Base-by-base conservation (phyloP, 2,113 vertebrate species). In the Boulengeromyrus knoepffleri region DNA sequence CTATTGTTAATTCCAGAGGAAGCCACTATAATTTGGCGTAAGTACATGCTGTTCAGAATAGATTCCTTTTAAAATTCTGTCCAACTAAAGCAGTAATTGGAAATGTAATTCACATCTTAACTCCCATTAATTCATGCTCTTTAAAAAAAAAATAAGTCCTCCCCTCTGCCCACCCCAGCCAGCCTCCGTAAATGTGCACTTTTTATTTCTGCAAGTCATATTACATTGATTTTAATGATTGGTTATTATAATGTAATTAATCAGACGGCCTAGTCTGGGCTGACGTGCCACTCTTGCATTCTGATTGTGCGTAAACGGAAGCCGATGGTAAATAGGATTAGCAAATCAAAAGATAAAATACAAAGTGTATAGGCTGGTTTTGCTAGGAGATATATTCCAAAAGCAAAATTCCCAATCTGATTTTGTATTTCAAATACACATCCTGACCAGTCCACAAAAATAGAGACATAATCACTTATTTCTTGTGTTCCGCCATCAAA, bases 21-120 rank as follows among this genome's bases (percentile, higher is more conserved):
- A 93, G 96, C 95, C 95, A 94, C 94, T 96, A 96, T 97, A 97
- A 97, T 97, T 97, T 97, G 96, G 96, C 93, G 74, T 94, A 96
- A 96, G 97, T 96, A 96, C 94, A 94, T 88, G 95, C 97, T 96
- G 96, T 96, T 97, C 96, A 96, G 96, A 96, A 95, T 95, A 95
- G 95, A 95, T 97, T 97, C 95, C 96, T 97, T 96, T 97, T 96
- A 96, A 96, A 93, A 94, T 95, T 95, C 19, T 47, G 93, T 94
- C 93, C 95, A 94, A 93, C 96, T 95, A 93, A 95, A 95, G 95
- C 96, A 95, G 96, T 97, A 97, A 97, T 97, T 95, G 95, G 95
- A 95, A 95, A 96, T 96, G 95, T 96, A 95, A 96, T 96, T 96
- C 94, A 94, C 91, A 92, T 92, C 94, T 96, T 94, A 94, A 95